Evolutionary conservation across 1,140 invertebrate genomes (phyloP).

Genomic region (Pachypeltis micranthus): DNA sequence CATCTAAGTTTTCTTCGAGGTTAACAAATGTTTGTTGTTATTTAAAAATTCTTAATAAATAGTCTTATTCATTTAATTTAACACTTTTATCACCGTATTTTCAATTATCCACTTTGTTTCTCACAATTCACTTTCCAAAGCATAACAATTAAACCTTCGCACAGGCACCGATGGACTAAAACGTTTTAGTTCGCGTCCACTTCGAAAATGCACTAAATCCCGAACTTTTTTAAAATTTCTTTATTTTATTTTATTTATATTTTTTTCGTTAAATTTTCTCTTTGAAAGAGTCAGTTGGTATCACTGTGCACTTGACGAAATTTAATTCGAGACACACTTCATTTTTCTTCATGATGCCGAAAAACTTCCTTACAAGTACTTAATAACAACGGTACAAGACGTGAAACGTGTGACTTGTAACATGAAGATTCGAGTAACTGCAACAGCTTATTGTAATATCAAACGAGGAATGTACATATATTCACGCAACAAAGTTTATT

Average conservation of each 20-base stretch:
- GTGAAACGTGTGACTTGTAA: background rate
- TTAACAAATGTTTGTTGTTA: slow-evolving; percentile 20
- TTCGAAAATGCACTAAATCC: background rate
- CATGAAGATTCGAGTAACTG: background rate
- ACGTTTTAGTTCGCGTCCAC: slow-evolving; percentile 14
- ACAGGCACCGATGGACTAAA: slow-evolving; percentile 18
- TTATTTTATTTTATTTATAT: slow-evolving; percentile 4
- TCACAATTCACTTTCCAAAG: slow-evolving; percentile 17
- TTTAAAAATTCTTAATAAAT: slow-evolving; percentile 20
- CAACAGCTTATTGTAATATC: background rate
- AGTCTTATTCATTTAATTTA: slow-evolving; percentile 16
- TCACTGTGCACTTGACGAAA: slow-evolving; percentile 14
- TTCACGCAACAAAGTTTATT: background rate
- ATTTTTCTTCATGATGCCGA: slow-evolving; percentile 17
- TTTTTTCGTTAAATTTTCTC: slow-evolving; percentile 1
- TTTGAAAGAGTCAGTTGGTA: slow-evolving; percentile 11
- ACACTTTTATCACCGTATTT: slow-evolving; percentile 15
- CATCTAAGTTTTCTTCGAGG: slow-evolving; percentile 19
- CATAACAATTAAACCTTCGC: slow-evolving; percentile 11
- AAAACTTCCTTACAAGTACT: background rate
- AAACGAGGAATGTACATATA: background rate
- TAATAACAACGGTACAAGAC: background rate
- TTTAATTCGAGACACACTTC: slow-evolving; percentile 14
- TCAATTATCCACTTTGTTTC: slow-evolving; percentile 9
- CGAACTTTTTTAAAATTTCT: background rate